Base-by-base conservation (phyloP, 2,888 invertebrate genomes). In the Fabriciana adippe region DNA sequence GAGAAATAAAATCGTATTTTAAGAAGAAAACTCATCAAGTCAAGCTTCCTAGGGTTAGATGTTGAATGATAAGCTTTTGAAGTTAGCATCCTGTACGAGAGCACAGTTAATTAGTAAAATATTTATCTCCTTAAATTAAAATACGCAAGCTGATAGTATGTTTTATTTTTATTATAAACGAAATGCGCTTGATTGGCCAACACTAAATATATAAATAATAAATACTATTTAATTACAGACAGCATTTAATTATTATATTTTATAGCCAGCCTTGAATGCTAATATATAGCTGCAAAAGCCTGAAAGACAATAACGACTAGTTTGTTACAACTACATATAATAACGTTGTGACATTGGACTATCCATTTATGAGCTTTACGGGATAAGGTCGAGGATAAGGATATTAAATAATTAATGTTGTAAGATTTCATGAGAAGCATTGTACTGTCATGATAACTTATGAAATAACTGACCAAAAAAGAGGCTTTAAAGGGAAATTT, bases 21-120 rank as follows among this genome's bases (percentile, higher is more conserved):
- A 41, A 60, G 60, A 69, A 60, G 60, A 60, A 64, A 69, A 64
- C 53, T 69, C 69, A 48, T 69, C 69, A 69, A 41, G 41, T 47
- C 14, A 3, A 62, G 45, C 59, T 67, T 69, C 69, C 69, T 69
- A 63, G 50, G 26, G 31, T 5, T 13, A 4, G 51, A n/a, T 61
- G 61, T 21, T 51, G 51, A 61, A 53, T 35, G 61, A 53, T 61
- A 18, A 18, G 35, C 6, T 51, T 61, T 61, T 61, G 61, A 61
- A 35, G 51, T 53, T 4, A 41, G 48, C 26, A 59, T 59, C 59
- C 59, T 41, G 1, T 35, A 16, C 1, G 2, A 35, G 61, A 31
- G 18, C 18, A 21, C 18, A 35, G 51, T 61, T 61, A 18, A 61
- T 51, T 50, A 61, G 51, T 41, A 41, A 41, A 41, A 41, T 11